Evolutionary conservation across 64 coral and sea anemone genomes (phyloP).

Genomic region (Montipora sp.): DNA sequence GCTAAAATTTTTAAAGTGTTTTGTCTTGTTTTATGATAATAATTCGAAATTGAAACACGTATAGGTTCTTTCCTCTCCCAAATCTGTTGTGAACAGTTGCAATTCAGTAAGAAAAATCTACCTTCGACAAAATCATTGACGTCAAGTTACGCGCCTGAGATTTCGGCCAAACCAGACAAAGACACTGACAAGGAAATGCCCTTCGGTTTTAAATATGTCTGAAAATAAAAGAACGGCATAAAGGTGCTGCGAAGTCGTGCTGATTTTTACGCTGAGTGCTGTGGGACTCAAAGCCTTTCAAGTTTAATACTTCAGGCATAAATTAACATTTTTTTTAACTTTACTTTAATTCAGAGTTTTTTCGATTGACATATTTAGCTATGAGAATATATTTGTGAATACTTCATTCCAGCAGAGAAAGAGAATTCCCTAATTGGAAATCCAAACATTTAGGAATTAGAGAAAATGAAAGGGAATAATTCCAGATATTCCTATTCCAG

Average conservation of each 20-base stretch:
- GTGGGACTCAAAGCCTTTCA: neutral
- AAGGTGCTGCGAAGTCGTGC: neutral
- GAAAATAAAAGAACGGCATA: neutral
- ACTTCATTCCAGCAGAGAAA: neutral
- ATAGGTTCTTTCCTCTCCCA: too few relatives aligned
- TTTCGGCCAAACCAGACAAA: neutral
- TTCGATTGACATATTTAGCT: neutral
- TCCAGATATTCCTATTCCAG: too few relatives aligned
- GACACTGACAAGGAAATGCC: too few relatives aligned
- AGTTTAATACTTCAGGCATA: neutral
- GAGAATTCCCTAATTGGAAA: neutral
- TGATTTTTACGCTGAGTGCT: neutral
- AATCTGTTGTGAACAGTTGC: too few relatives aligned
- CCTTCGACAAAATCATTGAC: too few relatives aligned
- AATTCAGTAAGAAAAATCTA: too few relatives aligned
- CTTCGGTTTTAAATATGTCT: neutral
- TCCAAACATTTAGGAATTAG: neutral
- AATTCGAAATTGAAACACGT: too few relatives aligned
- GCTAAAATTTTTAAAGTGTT: too few relatives aligned
- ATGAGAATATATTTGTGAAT: neutral
- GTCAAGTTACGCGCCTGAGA: too few relatives aligned
- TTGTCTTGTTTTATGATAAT: too few relatives aligned
- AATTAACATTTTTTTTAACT: conserved; percentile 11
- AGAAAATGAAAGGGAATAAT: too few relatives aligned
- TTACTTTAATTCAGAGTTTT: neutral